Evolutionary conservation across 1,140 invertebrate genomes (phyloP).

Genomic region (Cyrtorhinus lividipennis): DNA sequence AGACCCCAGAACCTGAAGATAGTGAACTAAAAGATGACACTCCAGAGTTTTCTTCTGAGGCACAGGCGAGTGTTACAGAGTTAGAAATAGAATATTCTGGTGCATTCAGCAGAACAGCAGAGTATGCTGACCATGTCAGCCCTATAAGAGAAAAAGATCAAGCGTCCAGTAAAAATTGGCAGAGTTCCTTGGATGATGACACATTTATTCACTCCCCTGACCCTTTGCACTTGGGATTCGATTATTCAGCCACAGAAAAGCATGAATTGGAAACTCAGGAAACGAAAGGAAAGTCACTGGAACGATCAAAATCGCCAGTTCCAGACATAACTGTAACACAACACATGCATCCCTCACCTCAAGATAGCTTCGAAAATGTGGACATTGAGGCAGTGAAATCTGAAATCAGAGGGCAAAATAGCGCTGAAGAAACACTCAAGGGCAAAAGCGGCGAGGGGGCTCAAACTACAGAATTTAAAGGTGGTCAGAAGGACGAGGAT

Average conservation of each 20-base stretch:
- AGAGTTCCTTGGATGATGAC: conserved; percentile 30
- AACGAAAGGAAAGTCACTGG: conserved; percentile 32
- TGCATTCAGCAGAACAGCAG: conserved; percentile 25
- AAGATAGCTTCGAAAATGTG: conserved; percentile 34
- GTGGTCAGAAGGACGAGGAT: conserved; percentile 34
- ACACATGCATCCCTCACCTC: conserved; percentile 37
- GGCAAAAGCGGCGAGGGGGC: too few species aligned
- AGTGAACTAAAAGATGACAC: conserved; percentile 31
- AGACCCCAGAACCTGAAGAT: conserved; percentile 35
- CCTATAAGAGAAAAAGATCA: conserved; percentile 25
- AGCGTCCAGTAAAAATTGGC: conserved; percentile 9
- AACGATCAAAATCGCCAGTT: conserved; percentile 33
- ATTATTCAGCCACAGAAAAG: conserved; percentile 38
- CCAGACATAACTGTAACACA: conserved; percentile 55
- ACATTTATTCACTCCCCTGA: conserved; percentile 29
- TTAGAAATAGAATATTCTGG: conserved; percentile 26
- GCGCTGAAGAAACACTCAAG: too few species aligned
- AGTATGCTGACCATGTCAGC: conserved; percentile 27
- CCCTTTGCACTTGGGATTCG: conserved; percentile 32
- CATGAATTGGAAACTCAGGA: conserved; percentile 34
- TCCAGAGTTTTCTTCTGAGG: conserved; percentile 28
- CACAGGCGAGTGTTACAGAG: conserved; percentile 27
- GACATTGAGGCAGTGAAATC: conserved; percentile 32
- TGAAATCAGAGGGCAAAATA: too few species aligned
- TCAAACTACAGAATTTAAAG: too few species aligned